A percentile compares a stretch with the other conserved stretches of the same genome.
Conservation (phyloP, 1,140 invertebrate species). For the Euwallacea similis region DNA sequence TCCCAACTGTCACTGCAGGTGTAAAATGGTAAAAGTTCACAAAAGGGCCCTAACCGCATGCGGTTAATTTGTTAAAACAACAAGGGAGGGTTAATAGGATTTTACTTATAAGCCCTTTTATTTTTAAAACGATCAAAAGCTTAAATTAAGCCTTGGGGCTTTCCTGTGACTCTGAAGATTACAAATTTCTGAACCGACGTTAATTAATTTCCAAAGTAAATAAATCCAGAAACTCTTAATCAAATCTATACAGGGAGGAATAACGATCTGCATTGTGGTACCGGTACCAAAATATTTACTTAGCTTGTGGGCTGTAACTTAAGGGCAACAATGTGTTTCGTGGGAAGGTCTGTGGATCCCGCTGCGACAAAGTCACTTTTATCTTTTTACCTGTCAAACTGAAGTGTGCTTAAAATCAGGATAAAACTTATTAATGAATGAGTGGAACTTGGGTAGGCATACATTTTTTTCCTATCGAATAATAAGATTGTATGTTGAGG, state of each 20-base stretch:
- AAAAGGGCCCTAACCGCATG: conserved; percentile 30
- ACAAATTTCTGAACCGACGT: no score
- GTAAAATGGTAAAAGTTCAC: conserved; percentile 41
- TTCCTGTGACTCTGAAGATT: no score
- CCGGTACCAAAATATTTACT: conserved; percentile 34
- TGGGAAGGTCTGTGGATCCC: conserved; percentile 23
- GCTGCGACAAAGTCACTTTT: conserved; percentile 29
- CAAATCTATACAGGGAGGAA: background rate
- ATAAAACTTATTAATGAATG: conserved; percentile 3
- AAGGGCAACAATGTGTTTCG: conserved; percentile 26
- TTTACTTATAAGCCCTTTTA: no score
- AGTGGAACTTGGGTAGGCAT: no score
- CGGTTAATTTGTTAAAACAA: conserved; percentile 37
- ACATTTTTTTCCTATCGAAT: no score
- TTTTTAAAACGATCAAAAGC: no score
- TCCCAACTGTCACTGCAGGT: conserved; percentile 39
- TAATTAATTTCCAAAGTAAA: no score
- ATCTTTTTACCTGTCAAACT: conserved; percentile 35
- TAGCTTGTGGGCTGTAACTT: conserved; percentile 12
- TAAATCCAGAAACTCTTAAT: no score
- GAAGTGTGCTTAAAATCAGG: conserved; percentile 29
- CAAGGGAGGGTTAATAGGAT: conserved; percentile 8
- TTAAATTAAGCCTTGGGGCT: no score
- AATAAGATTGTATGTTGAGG: no score
- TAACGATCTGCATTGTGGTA: conserved; percentile 17